Conservation (phyloP, 1,140 invertebrate species). For the Rhizoglyphus robini region DNA sequence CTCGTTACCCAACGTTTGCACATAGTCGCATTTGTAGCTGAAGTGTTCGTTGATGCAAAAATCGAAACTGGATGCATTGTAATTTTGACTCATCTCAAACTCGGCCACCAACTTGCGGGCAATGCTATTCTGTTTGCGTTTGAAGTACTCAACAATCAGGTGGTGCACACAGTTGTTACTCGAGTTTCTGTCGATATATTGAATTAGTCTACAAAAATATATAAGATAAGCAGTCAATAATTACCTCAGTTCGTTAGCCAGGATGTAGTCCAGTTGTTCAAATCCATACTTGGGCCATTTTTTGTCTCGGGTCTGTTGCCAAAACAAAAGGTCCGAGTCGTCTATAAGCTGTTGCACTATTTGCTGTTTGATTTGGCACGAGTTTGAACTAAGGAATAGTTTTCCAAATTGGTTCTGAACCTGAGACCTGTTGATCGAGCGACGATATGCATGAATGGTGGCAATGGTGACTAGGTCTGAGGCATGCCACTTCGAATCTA, state of each 20-base stretch:
- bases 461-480: neutral
- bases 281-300: slow-evolving; percentile 13
- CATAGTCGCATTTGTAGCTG: slow-evolving; percentile 1
- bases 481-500: neutral
- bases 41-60: neutral
- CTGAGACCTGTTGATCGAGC: slow-evolving; percentile 8
- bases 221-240: neutral
- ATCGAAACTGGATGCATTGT: neutral
- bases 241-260: slow-evolving; percentile 6
- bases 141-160: slow-evolving; percentile 5
- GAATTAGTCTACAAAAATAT: neutral
- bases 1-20: slow-evolving; percentile 1
- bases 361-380: slow-evolving; percentile 5
- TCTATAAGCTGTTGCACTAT: slow-evolving; percentile 3
- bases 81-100: slow-evolving; percentile 2
- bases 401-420: neutral
- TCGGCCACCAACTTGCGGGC: neutral
- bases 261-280: neutral
- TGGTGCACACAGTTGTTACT: slow-evolving; percentile 9
- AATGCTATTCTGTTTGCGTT: neutral
- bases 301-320: neutral
- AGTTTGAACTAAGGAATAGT: neutral
- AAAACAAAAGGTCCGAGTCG: neutral
- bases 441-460: slow-evolving; percentile 9
- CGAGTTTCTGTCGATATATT: neutral